Evolutionary conservation across 1,140 invertebrate genomes (phyloP), one percentile per base, ranked within the genome.

Genomic region (Maniola jurtina): DNA sequence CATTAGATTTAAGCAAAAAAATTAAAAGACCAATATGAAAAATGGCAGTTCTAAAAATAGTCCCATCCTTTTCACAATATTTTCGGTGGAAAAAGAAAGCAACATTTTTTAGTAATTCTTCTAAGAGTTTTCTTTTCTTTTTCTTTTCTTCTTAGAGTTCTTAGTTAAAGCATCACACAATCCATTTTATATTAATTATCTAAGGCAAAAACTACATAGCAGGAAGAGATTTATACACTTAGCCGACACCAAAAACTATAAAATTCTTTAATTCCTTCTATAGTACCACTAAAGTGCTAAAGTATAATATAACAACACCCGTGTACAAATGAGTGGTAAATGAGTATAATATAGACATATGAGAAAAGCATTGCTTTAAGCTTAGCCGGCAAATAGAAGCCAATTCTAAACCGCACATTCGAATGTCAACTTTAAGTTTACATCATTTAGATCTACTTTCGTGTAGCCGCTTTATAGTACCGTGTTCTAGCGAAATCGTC

Each of bases 281-380:
- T 66, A 66, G n/a, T n/a, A n/a, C n/a, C 47, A 42, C 11, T 66
- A 64, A n/a, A n/a, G 48, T 57, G 58, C 55, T 57, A 54, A 38
- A 55, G 66, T 40, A 15, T 7, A 11, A 62, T 7, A 13, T 48
- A 57, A 71, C 63, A 59, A 75, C 62, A 68, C 34, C 59, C 34
- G 67, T 73, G 73, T 65, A 68, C 47, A 65, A 13, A 67, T 61
- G 38, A 69, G 60, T 72, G 60, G 63, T 45, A 62, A 36, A n/a
- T 45, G 47, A 61, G 60, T 52, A 73, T 34, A 55, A 6, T 38
- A 54, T 33, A 71, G 52, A 74, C 73, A 78, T 83, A 88, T 88
- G 83, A 89, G 84, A 85, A 82, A 89, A 89, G 86, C 86, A 73
- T 74, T 64, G 40, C 82, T 75, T 75, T 64, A 80, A 81, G 82